Evolutionary conservation across 1,140 invertebrate species (phyloP), one percentile per base, ranked within the genome.

Genomic region (Elymnias hypermnestra): DNA sequence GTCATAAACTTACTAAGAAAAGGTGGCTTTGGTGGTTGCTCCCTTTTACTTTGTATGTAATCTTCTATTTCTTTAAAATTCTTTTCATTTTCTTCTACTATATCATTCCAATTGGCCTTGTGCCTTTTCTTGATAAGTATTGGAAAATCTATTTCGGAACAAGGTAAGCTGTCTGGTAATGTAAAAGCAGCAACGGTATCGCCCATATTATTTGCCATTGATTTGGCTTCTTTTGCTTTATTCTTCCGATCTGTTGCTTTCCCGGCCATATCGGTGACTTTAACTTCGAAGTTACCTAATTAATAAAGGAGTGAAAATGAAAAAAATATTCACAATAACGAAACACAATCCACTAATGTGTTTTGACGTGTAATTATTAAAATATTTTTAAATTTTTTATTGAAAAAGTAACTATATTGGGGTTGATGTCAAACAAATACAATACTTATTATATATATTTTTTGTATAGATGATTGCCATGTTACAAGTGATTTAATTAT

Each of bases 121-220:
- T 39, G 42, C 5, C 14, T 52, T 26, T 55, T 69, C 22, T 47
- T 64, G 9, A 68, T 52, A 2, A 76, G 37, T 6, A 70, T 38
- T 3, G 82, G 76, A 36, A 82, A 79, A 3, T 76, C 61, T 18
- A 85, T 53, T 56, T 83, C 76, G 0, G 78, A 83, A 31, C 73
- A 76, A 0, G 75, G 62, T 7, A 85, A 42, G 42, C 67, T 78
- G 8, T 77, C 68, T 8, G 82, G 82, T 19, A 85, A 26, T 2
- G 53, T 57, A 15, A 83, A 85, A 1, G 60, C 38, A 0, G 69
- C 61, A 9, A 72, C 33, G 5, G 50, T 48, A 5, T 75, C 69
- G n/a, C 36, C 36, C 3, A 51, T 22, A 6, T 63, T 59, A 39
- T 47, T 60, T 0, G 25, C 9, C n/a, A 22, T 15, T 0, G 61